Conservation (phyloP, 2,797 vertebrate species). For the Phrynocephalus guinanensis region DNA sequence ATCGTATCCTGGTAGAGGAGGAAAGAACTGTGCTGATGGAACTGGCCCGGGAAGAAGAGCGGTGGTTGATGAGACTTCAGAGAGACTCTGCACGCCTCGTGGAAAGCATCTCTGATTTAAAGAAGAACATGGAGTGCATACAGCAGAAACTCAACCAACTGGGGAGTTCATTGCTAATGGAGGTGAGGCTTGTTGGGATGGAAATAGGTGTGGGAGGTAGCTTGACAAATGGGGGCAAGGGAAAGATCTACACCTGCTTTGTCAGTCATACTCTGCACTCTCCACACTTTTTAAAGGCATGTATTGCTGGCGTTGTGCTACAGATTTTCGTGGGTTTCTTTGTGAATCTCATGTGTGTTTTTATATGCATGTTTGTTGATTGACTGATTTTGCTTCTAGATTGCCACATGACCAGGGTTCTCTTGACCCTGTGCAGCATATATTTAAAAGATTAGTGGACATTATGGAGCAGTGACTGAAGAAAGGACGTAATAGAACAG, state of each 20-base stretch:
- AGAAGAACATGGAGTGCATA: constrained; percentile 73
- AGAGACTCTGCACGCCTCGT: constrained; percentile 71
- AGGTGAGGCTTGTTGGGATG: constrained; percentile 51
- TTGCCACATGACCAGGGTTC: not conserved
- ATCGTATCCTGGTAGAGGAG: constrained; percentile 82
- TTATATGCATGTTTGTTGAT: not conserved
- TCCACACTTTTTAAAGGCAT: no score
- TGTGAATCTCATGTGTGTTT: not conserved
- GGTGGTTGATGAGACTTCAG: constrained; percentile 73
- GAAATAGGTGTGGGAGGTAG: not conserved
- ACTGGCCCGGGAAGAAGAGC: constrained; percentile 77
- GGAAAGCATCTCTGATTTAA: constrained; percentile 72
- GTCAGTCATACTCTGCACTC: not conserved
- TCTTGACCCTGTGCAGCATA: not conserved
- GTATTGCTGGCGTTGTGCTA: not conserved
- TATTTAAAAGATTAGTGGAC: not conserved
- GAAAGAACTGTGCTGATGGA: constrained; percentile 80
- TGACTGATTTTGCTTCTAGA: not conserved
- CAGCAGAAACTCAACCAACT: constrained; percentile 65
- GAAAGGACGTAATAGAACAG: not conserved
- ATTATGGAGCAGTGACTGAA: not conserved
- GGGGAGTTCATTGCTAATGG: constrained; percentile 56
- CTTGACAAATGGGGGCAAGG: not conserved
- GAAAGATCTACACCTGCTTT: not conserved
- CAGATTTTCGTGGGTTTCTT: not conserved